Evolutionary conservation across 64 coral and sea anemone genomes (phyloP).

Genomic region (Actinia equina): DNA sequence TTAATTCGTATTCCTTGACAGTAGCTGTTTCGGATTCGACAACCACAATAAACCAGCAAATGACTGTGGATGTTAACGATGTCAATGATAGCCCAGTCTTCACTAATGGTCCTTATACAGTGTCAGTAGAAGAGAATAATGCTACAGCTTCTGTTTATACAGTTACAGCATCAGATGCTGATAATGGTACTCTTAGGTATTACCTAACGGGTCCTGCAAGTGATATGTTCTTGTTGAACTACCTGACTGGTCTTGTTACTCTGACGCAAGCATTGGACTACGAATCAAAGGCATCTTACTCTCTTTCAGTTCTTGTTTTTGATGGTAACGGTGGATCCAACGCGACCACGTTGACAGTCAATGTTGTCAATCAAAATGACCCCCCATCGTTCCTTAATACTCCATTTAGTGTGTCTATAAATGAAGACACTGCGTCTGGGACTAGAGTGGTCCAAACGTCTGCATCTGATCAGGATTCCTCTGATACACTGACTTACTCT

Average conservation of each 20-base stretch:
- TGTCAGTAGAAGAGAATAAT: constrained; percentile 29
- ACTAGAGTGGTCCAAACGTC: constrained; percentile 23
- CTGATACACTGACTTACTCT: constrained; percentile 29
- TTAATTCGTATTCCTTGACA: constrained; percentile 34
- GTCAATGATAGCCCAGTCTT: constrained; percentile 37
- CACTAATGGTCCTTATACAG: constrained; percentile 23
- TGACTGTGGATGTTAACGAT: constrained; percentile 33
- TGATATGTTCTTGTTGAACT: constrained; percentile 30
- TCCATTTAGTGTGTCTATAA: constrained; percentile 30
- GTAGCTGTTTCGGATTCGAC: constrained; percentile 33
- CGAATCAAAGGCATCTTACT: constrained; percentile 21
- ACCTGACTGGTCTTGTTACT: constrained; percentile 28
- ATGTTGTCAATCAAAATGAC: constrained; percentile 33
- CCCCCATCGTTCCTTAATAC: neutral
- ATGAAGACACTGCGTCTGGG: constrained; percentile 35
- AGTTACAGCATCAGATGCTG: constrained; percentile 28
- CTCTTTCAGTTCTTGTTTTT: constrained; percentile 28
- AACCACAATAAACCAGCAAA: constrained; percentile 13
- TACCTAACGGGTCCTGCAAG: constrained; percentile 37
- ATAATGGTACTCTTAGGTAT: constrained; percentile 38
- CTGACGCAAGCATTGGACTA: constrained; percentile 26
- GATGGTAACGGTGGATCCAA: constrained; percentile 34
- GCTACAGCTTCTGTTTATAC: constrained; percentile 5
- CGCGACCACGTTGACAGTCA: constrained; percentile 26
- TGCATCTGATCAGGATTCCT: constrained; percentile 29